Base-by-base conservation (phyloP, 2,888 invertebrate species). In the Hirtodrosophila trivittata region DNA sequence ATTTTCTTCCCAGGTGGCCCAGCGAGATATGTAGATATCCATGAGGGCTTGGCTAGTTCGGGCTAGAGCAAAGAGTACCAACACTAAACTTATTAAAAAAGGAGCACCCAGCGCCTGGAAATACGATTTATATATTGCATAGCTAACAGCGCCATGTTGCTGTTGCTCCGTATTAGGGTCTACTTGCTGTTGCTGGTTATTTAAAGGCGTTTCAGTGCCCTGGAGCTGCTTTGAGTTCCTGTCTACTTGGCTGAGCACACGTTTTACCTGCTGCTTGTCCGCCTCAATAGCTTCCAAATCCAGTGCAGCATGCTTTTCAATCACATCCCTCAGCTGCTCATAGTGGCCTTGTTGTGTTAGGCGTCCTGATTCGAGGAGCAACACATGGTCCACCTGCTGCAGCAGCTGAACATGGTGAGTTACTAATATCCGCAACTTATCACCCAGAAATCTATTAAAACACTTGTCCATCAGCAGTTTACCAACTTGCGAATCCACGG, bases 401-500 rank as follows among this genome's bases (percentile, higher is more conserved):
- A 94, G 89, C 63, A 93, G 93, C 68, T 94, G 94, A 26, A 94
- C 82, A 74, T 94, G 94, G 88, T 94, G 94, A 0, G 96, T 96
- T 1, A 95, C 94, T 39, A 96, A 90, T 45, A 96, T 92, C 9
- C 94, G 92, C 3, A 94, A 93, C 87, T 95, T 94, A 6, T 93
- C 92, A n/a, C 89, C 90, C 18, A 94, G 89, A 66, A 92, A 91
- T 2, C 92, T 92, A 9, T 91, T 90, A 28, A 95, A 93, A 72
- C 95, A 95, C 86, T 94, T 93, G 62, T 95, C 94, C 88, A 95
- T 95, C 63, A 96, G 91, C 83, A 94, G 93, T 75, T 94, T 93
- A 1, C 95, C 94, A 0, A 96, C 95, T 67, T 94, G 93, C 0
- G 95, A 92, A 87, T 96, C 96, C 0, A 96, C 95, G 0, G 95